Percentiles rank a stretch among this genome's conserved stretches.
phyloP scores from a whole-genome alignment of 1,140 invertebrate species.

The Monochamus saltuarius region DNA sequence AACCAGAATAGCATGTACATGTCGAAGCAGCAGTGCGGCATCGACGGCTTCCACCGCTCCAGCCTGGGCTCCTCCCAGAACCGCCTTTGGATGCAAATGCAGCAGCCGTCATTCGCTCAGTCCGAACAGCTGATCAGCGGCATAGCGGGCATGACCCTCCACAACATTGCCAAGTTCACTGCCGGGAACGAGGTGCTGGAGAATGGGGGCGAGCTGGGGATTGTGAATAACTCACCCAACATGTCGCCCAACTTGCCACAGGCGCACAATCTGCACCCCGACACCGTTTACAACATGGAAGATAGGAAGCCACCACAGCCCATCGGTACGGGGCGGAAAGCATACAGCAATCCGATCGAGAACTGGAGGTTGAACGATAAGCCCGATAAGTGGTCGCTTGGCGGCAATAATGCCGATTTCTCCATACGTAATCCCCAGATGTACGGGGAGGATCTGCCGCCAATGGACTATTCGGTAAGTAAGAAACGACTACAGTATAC shows the following conservation, averaged over 20 bases:
- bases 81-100: constrained; percentile 38
- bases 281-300: constrained; percentile 49
- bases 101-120: constrained; percentile 41
- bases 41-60: constrained; percentile 15
- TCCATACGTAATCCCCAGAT: constrained; percentile 45
- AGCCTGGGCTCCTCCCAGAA: constrained; percentile 12
- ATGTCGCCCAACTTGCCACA: constrained; percentile 60
- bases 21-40: constrained; percentile 16
- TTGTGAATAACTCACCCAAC: constrained; percentile 57
- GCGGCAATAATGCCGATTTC: constrained; percentile 34
- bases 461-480: constrained; percentile 55
- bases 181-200: constrained; percentile 58
- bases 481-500: too few species aligned
- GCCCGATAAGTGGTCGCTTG: constrained; percentile 47
- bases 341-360: constrained; percentile 48
- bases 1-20: constrained; percentile 38
- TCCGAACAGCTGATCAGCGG: constrained; percentile 43
- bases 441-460: constrained; percentile 47
- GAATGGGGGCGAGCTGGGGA: constrained; percentile 49
- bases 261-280: constrained; percentile 36
- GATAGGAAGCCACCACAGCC: constrained; percentile 73
- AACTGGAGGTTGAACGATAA: constrained; percentile 63
- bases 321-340: constrained; percentile 74
- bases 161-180: constrained; percentile 54
- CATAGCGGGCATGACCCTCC: constrained; percentile 49